Percentiles rank a stretch among this genome's conserved stretches.
phyloP scores from a whole-genome alignment of 2,888 invertebrate species.

The Blera fallax region DNA sequence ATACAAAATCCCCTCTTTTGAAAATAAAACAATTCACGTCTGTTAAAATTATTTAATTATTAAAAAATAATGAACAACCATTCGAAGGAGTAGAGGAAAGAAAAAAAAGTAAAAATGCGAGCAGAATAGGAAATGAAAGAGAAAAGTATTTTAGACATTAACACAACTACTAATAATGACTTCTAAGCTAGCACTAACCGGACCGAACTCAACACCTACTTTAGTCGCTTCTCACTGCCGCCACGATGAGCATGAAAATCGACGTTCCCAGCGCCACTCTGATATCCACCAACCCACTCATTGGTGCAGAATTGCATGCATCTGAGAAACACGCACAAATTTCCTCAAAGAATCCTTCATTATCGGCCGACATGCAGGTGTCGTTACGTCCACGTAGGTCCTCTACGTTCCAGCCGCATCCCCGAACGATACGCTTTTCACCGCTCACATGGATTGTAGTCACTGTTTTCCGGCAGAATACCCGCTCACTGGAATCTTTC shows the following conservation, averaged over 20 bases:
- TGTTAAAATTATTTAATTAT: slow-evolving; percentile 28
- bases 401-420: slow-evolving; percentile 84
- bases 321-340: slow-evolving; percentile 86
- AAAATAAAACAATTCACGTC: not conserved
- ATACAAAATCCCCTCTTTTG: not conserved
- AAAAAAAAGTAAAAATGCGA: not conserved
- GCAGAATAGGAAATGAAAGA: not conserved
- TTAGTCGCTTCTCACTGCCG: slow-evolving; percentile 71
- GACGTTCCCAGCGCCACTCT: slow-evolving; percentile 61
- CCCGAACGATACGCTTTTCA: slow-evolving; percentile 82
- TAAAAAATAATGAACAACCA: slow-evolving; percentile 31
- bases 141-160: not conserved
- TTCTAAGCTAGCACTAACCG: slow-evolving; percentile 57
- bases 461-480: slow-evolving; percentile 87
- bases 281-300: slow-evolving; percentile 51
- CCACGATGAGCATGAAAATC: slow-evolving; percentile 62
- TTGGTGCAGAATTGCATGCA: slow-evolving; percentile 83
- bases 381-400: slow-evolving; percentile 73
- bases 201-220: slow-evolving; percentile 14
- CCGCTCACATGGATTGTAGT: slow-evolving; percentile 84
- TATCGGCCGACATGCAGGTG: slow-evolving; percentile 85
- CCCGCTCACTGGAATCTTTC: slow-evolving; percentile 77
- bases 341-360: slow-evolving; percentile 85
- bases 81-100: not conserved
- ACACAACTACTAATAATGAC: slow-evolving; percentile 45